Evolutionary conservation across 2,888 invertebrate species (phyloP), one percentile per base, ranked within the genome.

Genomic region (Xestia rhomboidea): DNA sequence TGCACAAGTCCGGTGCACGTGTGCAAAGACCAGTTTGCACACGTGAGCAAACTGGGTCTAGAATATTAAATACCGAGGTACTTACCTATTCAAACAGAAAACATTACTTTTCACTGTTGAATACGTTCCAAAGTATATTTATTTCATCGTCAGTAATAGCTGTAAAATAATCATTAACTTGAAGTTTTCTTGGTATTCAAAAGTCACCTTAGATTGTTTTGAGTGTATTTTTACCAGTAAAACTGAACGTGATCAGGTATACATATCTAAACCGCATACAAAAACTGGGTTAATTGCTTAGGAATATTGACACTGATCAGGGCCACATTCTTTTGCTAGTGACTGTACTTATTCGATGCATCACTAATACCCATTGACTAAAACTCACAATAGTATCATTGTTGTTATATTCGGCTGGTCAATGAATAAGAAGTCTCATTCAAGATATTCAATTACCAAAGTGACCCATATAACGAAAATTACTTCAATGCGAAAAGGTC

Each of bases 371-470:
- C 15, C 18, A 51, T 27, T 70, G 27, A 49, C 7, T 18, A 27
- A n/a, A 5, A 51, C 24, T 0, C 75, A 41, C 30, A 77, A 68
- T 18, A 34, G n/a, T 44, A 18, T 21, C 7, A 62, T 30, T 41
- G 18, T 18, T 24, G 21, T 5, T 0, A 15, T 3, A 30, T 38
- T 57, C 27, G 18, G 6, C 11, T 27, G 15, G 24, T 34, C 24
- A 41, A 24, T 21, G 62, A 18, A 38, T 60, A 24, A 60, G 38
- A 24, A 60, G 38, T n/a, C 13, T 21, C 34, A 34, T 64, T 41
- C 46, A 64, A 24, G 4, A 49, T 41, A 64, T 54, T 80, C 46
- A 38, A 72, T 80, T 41, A 44, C 6, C 21, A 62, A 79, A 51
- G n/a, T 18, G 24, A 46, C 13, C 44, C 44, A 51, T 77, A 38